These are phyloP conservation scores for Branchipolynoe longqiensis DNA, from an alignment of 2,888 invertebrate species.

Conservation along the genomic window DNA sequence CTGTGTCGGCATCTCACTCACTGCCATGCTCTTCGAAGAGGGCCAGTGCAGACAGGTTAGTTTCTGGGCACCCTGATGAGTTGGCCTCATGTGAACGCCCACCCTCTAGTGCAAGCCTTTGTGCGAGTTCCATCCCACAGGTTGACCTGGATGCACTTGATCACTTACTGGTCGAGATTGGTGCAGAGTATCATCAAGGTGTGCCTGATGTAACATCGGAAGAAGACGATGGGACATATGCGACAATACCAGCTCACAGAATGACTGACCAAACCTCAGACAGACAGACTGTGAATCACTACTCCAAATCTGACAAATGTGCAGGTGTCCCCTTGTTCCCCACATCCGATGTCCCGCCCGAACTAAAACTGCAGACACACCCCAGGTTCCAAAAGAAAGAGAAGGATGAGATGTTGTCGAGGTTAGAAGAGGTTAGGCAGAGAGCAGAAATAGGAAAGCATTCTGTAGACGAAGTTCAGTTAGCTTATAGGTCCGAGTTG, in stretches of 20 bases:
- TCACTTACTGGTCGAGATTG: conserved; percentile 20
- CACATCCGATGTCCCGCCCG: conserved; percentile 8
- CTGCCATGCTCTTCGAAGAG: conserved; percentile 13
- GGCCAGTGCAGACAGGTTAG: conserved; percentile 46
- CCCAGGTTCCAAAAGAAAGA: conserved; percentile 40
- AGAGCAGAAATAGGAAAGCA: conserved; percentile 19
- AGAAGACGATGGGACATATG: conserved; percentile 40
- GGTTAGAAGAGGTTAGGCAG: conserved; percentile 43
- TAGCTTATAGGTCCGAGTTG: conserved; percentile 36
- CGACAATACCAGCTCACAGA: conserved; percentile 24
- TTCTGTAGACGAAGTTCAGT: neutral
- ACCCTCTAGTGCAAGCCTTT: conserved; percentile 26
- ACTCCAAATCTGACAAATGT: conserved; percentile 46
- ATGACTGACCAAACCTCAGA: neutral
- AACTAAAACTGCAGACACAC: conserved; percentile 40
- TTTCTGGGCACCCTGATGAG: conserved; percentile 25
- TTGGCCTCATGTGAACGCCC: conserved; percentile 32
- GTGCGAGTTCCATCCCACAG: conserved; percentile 53
- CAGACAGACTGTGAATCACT: neutral
- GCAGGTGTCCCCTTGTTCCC: conserved; percentile 46
- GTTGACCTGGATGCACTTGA: conserved; percentile 49
- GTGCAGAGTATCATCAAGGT: conserved; percentile 17
- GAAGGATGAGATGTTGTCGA: conserved; percentile 13
- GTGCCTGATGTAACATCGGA: neutral
- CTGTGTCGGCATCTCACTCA: neutral